Conservation (phyloP, 2,113 vertebrate genomes). For the Erpornis zantholeuca region DNA sequence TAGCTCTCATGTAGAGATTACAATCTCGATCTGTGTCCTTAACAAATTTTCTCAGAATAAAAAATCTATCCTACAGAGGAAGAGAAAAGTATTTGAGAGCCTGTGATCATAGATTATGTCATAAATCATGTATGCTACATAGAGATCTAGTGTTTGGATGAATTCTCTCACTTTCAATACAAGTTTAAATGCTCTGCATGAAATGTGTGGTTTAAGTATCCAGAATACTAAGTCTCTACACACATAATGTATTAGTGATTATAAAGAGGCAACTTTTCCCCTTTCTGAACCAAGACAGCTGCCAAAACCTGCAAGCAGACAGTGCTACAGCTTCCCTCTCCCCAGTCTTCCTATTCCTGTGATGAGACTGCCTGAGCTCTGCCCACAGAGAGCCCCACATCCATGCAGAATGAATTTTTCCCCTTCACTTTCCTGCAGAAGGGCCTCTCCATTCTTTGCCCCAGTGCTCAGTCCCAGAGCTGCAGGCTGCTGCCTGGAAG, state of each 20-base stretch:
- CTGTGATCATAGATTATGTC: not conserved
- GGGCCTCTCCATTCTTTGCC: constrained; percentile 25
- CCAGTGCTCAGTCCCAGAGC: not conserved
- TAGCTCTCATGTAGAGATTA: not conserved
- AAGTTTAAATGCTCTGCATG: not conserved
- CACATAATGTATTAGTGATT: not conserved
- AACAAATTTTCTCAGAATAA: not conserved
- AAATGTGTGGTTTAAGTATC: not conserved
- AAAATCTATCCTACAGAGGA: not conserved
- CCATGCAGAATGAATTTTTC: not conserved
- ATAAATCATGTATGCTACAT: not conserved
- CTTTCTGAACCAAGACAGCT: not conserved
- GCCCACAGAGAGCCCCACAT: not conserved
- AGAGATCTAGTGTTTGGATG: not conserved
- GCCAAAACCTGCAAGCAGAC: not conserved
- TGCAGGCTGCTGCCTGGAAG: constrained; percentile 37
- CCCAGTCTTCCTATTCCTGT: not conserved
- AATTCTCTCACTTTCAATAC: not conserved
- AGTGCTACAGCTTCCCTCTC: not conserved
- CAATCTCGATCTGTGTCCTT: not conserved
- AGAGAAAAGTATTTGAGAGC: not conserved
- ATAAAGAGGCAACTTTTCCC: not conserved
- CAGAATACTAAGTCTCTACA: not conserved
- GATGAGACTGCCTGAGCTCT: not conserved
- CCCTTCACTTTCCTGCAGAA: not conserved